Evolutionary conservation across 2,888 invertebrate species (phyloP), one percentile per base, ranked within the genome.

Genomic region (Meloe dianella): DNA sequence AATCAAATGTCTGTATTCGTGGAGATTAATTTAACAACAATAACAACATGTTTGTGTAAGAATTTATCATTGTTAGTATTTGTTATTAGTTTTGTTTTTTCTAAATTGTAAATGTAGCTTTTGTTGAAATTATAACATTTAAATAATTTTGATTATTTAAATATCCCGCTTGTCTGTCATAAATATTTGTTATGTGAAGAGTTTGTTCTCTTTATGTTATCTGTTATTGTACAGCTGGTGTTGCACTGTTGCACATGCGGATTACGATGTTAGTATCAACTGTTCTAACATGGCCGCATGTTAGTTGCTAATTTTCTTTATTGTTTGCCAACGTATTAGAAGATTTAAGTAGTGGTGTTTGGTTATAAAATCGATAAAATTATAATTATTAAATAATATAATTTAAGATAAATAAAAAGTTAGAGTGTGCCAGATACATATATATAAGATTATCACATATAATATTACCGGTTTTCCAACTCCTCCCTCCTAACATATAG

Each of bases 231-330:
- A 20, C 51, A 51, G 20, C 9, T 51, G 51, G 1, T 51, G 22
- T 24, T 14, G 54, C 54, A 54, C 54, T n/a, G n/a, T n/a, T n/a
- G n/a, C n/a, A n/a, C n/a, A 54, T 54, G 54, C 54, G 54, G 12
- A 10, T 12, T 24, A 24, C 54, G 12, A 4, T 6, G 8, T 54
- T 62, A 67, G 73, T 74, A 74, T 54, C 77, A 75, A 77, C 70
- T 75, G 76, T 75, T 78, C 85, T 90, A 92, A 91, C 91, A 92
- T 92, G 92, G 92, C 92, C 91, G 92, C 92, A 91, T 91, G 91
- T 91, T 91, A 91, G 89, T 89, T 87, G 86, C 86, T 87, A 86
- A 82, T 87, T 90, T 90, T 91, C 90, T 91, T 91, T 91, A 90
- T 89, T 91, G 90, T 91, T 91, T 88, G 90, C 90, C 91, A 90